These are phyloP conservation scores for Oreohelix idahoensis DNA, from an alignment of 1,140 invertebrate species.

Conservation along the genomic window DNA sequence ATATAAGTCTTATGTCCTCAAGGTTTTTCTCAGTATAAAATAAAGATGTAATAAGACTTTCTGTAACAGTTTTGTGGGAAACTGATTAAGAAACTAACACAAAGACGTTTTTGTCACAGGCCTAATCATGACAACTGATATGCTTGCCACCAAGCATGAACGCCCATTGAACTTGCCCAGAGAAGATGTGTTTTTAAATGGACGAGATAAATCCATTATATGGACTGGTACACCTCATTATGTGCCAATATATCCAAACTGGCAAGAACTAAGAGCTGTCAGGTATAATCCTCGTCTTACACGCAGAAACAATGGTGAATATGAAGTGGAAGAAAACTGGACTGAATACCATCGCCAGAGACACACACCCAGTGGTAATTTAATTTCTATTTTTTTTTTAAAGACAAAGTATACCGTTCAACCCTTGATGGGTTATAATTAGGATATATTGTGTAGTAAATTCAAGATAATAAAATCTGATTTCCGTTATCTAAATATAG, in stretches of 20 bases:
- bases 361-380: slow-evolving; percentile 27
- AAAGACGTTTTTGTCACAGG: neutral
- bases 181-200: slow-evolving; percentile 37
- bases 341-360: slow-evolving; percentile 33
- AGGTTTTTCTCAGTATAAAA: too few species aligned
- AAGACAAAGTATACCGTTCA: too few species aligned
- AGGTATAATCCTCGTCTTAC: slow-evolving; percentile 37
- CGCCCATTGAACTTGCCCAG: slow-evolving; percentile 10
- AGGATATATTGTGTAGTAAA: too few species aligned
- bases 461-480: too few species aligned
- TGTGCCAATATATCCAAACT: slow-evolving; percentile 32
- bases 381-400: neutral
- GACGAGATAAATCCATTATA: slow-evolving; percentile 25
- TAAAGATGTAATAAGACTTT: too few species aligned
- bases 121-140: neutral
- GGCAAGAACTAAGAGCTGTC: slow-evolving; percentile 37
- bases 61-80: too few species aligned
- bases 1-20: too few species aligned
- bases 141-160: slow-evolving; percentile 27
- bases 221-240: slow-evolving; percentile 32
- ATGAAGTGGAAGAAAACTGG: slow-evolving; percentile 34
- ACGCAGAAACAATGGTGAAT: neutral
- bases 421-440: too few species aligned
- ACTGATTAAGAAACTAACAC: neutral
- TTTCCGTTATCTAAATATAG: too few species aligned